Conservation (phyloP, 2,888 invertebrate species). For the Drosophila peninsularis region DNA sequence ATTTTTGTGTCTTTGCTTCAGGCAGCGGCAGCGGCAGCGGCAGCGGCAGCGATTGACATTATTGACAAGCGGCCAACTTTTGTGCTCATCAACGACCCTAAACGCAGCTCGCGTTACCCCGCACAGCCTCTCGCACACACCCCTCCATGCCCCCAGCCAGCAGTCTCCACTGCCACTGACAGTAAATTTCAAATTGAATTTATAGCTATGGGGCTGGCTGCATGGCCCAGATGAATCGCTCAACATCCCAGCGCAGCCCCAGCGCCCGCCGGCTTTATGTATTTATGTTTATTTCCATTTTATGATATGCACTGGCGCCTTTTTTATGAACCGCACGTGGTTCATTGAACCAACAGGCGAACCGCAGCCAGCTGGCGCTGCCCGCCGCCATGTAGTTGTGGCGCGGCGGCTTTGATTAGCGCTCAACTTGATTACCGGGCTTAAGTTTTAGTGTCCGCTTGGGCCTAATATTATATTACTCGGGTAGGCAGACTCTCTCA, state of each 20-base stretch:
- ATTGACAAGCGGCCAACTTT: conserved; percentile 62
- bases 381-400: background rate
- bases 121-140: background rate
- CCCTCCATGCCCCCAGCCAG: too few relatives aligned
- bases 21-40: conserved; percentile 30
- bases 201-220: conserved; percentile 57
- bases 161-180: conserved; percentile 31
- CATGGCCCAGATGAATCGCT: conserved; percentile 30
- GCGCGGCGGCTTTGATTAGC: conserved; percentile 38
- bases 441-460: conserved; percentile 41
- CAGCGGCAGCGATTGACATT: conserved; percentile 60
- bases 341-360: conserved; percentile 57
- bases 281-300: conserved; percentile 73
- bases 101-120: conserved; percentile 25
- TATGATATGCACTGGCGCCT: conserved; percentile 64
- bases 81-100: conserved; percentile 38
- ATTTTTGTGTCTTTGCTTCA: conserved; percentile 28
- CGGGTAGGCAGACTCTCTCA: background rate
- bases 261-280: conserved; percentile 48
- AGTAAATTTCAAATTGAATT: conserved; percentile 77
- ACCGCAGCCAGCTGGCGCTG: conserved; percentile 10
- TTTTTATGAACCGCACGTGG: conserved; percentile 60
- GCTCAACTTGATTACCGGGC: conserved; percentile 44
- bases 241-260: conserved; percentile 10
- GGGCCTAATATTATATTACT: conserved; percentile 27